These are phyloP conservation scores for Rambutsinella grinnellia DNA, from an alignment of 2,888 invertebrate genomes.

Conservation along the genomic window DNA sequence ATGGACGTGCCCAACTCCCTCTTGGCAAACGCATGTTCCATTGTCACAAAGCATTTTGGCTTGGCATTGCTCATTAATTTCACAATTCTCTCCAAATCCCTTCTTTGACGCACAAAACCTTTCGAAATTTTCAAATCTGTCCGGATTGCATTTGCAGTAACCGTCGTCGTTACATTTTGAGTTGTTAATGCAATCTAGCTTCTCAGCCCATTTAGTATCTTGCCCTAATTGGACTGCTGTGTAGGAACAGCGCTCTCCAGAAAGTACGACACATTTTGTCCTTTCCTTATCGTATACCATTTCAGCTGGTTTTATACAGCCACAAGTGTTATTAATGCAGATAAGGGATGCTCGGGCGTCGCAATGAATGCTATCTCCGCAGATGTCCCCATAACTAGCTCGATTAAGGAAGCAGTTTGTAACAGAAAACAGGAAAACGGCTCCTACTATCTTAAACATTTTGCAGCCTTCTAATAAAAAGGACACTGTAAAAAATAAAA, in stretches of 20 bases:
- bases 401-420: too few relatives aligned
- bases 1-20: not conserved
- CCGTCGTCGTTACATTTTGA: not conserved
- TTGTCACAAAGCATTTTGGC: not conserved
- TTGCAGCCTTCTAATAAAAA: too few relatives aligned
- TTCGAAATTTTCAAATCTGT: not conserved
- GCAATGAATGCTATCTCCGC: not conserved
- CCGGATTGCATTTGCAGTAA: not conserved
- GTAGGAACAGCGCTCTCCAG: not conserved
- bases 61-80: not conserved
- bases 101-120: not conserved
- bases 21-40: not conserved
- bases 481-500: too few relatives aligned
- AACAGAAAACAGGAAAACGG: too few relatives aligned
- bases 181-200: not conserved
- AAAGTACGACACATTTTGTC: not conserved
- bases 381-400: not conserved
- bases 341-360: conserved; percentile 7
- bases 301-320: not conserved
- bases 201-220: not conserved
- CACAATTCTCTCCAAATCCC: not conserved
- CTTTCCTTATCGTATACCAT: not conserved
- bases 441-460: too few relatives aligned
- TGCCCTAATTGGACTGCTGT: not conserved
- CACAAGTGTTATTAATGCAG: not conserved